A percentile compares a stretch with the other conserved stretches of the same genome.
These are phyloP conservation scores for Benthochromis sp. DNA, from an alignment of 2,113 vertebrate species.

Conservation along the genomic window DNA sequence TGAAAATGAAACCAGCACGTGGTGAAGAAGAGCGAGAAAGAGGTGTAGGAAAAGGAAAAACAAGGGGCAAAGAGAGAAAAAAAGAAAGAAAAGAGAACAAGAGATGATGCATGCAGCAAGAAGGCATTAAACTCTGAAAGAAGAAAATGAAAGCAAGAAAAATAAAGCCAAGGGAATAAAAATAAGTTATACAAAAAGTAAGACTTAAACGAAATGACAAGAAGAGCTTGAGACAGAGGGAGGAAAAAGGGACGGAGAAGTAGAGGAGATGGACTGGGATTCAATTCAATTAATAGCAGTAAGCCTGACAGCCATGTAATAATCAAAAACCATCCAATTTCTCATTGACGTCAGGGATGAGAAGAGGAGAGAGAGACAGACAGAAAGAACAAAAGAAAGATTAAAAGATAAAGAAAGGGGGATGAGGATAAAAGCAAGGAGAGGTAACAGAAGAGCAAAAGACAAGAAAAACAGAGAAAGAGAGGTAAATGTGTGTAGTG, in stretches of 20 bases:
- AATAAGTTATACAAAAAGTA: neutral
- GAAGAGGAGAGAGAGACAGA: neutral
- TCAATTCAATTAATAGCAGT: conserved; percentile 62
- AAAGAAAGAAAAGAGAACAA: neutral
- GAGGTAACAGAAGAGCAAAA: neutral
- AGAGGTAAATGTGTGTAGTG: neutral
- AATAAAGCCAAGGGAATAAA: neutral
- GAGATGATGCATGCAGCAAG: neutral
- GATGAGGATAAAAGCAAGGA: neutral
- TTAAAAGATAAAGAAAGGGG: neutral
- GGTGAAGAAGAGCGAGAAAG: neutral
- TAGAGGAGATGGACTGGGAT: conserved; percentile 37
- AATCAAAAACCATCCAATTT: conserved; percentile 55
- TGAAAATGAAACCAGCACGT: neutral
- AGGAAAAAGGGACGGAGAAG: neutral
- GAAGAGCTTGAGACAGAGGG: neutral
- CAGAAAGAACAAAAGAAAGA: conserved; percentile 5
- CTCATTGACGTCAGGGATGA: conserved; percentile 51
- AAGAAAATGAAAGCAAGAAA: neutral
- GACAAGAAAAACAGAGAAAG: neutral
- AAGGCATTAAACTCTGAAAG: neutral
- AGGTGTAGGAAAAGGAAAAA: neutral
- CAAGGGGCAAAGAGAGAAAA: neutral
- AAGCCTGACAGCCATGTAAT: conserved; percentile 54
- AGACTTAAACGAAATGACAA: neutral